Evolutionary conservation across 2,888 invertebrate genomes (phyloP).

Genomic region (Drosophila hamatofila): DNA sequence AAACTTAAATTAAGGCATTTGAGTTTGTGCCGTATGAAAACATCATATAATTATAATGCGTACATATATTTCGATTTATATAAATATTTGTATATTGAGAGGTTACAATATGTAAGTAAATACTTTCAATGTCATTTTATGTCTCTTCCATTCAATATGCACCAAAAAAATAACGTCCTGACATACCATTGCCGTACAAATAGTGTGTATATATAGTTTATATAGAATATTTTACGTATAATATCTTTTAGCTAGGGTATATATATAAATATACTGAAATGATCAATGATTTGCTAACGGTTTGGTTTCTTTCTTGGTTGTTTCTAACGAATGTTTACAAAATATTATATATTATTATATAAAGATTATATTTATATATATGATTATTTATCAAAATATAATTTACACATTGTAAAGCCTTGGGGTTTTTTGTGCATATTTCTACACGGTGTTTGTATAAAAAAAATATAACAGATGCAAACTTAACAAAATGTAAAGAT

Average conservation of each 20-base stretch:
- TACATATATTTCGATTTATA: constrained; percentile 27
- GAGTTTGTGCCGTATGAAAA: constrained; percentile 54
- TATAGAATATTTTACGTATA: constrained; percentile 31
- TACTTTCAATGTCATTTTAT: constrained; percentile 54
- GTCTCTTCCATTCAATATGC: constrained; percentile 40
- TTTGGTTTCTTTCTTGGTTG: constrained; percentile 43
- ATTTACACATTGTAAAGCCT: constrained; percentile 61
- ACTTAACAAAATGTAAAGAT: constrained; percentile 32
- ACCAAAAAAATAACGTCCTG: constrained; percentile 44
- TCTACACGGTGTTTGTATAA: constrained; percentile 68
- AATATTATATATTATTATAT: constrained; percentile 43
- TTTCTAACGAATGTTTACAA: constrained; percentile 55
- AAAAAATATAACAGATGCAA: constrained; percentile 25
- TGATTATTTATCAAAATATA: constrained; percentile 47
- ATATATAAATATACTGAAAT: constrained; percentile 34
- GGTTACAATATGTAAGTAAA: constrained; percentile 61
- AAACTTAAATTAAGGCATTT: constrained; percentile 54
- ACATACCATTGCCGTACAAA: constrained; percentile 31
- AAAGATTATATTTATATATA: constrained; percentile 17
- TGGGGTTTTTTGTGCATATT: constrained; percentile 72
- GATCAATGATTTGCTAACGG: constrained; percentile 53
- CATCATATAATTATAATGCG: constrained; percentile 50
- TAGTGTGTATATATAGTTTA: constrained; percentile 17
- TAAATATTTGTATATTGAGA: constrained; percentile 38
- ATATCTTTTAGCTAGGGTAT: constrained; percentile 51